Percentiles rank a stretch among this genome's conserved stretches.
phyloP scores from a whole-genome alignment of 2,888 invertebrate genomes.

The Papilio elwesi region DNA sequence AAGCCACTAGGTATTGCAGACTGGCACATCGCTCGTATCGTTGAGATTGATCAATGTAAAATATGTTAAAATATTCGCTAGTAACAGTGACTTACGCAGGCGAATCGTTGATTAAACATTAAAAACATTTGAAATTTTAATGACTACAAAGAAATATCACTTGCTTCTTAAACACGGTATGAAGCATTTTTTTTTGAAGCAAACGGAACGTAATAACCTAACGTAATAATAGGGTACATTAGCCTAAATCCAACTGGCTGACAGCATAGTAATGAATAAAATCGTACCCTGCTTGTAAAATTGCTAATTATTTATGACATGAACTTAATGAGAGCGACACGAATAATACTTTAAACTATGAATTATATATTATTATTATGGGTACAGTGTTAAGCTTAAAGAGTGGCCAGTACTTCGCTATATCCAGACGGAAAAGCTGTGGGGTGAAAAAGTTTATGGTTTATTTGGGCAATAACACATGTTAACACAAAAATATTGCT shows the following conservation, averaged over 20 bases:
- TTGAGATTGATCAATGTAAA: not conserved
- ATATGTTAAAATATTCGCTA: not conserved
- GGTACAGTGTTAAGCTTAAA: too few relatives aligned
- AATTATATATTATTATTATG: too few relatives aligned
- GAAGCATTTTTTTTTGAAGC: constrained; percentile 21
- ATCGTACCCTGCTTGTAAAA: not conserved
- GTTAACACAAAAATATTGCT: too few relatives aligned
- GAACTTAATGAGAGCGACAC: too few relatives aligned
- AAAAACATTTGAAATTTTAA: not conserved
- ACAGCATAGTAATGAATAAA: too few relatives aligned
- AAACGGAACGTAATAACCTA: constrained; percentile 23
- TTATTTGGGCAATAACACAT: too few relatives aligned
- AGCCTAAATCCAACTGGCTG: not conserved
- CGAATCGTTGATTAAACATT: not conserved
- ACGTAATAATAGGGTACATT: constrained; percentile 1
- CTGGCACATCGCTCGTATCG: too few relatives aligned
- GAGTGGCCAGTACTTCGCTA: too few relatives aligned
- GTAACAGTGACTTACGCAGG: not conserved
- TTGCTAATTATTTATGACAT: not conserved
- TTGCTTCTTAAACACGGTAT: not conserved
- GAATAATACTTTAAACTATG: too few relatives aligned
- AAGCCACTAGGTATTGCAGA: too few relatives aligned
- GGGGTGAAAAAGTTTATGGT: too few relatives aligned
- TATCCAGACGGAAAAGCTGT: too few relatives aligned
- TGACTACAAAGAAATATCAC: not conserved